These are phyloP conservation scores for Parochlus steinenii DNA, from an alignment of 2,888 invertebrate genomes.

Conservation along the genomic window DNA sequence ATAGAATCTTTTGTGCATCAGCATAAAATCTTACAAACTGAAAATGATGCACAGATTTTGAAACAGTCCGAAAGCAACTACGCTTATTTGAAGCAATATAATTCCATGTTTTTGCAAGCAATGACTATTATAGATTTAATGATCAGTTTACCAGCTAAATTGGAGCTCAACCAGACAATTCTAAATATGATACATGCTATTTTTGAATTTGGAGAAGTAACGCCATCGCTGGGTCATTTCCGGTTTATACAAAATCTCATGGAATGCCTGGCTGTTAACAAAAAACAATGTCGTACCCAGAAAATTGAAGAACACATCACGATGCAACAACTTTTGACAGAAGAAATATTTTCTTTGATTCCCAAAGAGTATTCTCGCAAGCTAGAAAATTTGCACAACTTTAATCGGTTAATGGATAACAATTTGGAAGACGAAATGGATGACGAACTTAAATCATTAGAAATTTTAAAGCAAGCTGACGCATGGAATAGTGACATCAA, in stretches of 20 bases:
- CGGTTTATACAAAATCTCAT: constrained; percentile 14
- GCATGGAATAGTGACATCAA: constrained; percentile 24
- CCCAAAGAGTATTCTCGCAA: not conserved
- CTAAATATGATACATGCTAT: constrained; percentile 21
- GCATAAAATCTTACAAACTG: constrained; percentile 21
- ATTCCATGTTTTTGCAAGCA: constrained; percentile 21
- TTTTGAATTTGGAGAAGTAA: not conserved
- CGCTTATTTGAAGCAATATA: constrained; percentile 22
- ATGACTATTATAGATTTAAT: constrained; percentile 26
- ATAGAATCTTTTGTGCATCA: constrained; percentile 38
- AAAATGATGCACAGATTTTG: constrained; percentile 19
- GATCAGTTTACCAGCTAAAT: constrained; percentile 24
- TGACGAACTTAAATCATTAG: constrained; percentile 21
- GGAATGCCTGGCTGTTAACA: constrained; percentile 12
- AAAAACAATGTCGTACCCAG: too few relatives aligned
- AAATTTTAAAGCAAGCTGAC: constrained; percentile 21
- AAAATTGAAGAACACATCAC: not conserved
- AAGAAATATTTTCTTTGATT: not conserved
- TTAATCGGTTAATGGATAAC: constrained; percentile 12
- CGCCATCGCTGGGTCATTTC: constrained; percentile 20
- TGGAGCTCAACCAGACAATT: constrained; percentile 25
- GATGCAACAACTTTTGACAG: not conserved
- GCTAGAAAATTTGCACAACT: not conserved
- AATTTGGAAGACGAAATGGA: constrained; percentile 12
- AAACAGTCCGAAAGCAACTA: constrained; percentile 22